These are phyloP conservation scores for Hyalella azteca DNA, from an alignment of 2,888 invertebrate species.

Conservation along the genomic window DNA sequence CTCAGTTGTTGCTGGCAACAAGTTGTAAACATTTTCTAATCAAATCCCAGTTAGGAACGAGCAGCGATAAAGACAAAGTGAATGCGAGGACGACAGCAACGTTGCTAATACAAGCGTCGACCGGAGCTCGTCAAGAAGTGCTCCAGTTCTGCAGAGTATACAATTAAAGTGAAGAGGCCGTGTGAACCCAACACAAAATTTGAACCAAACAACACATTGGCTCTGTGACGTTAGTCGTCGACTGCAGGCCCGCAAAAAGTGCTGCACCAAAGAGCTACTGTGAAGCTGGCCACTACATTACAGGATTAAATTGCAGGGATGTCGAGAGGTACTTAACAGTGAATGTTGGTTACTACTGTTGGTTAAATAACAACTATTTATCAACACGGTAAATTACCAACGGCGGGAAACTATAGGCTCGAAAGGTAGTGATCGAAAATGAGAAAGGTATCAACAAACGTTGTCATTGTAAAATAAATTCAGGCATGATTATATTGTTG, in stretches of 20 bases:
- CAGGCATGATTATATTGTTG: no score
- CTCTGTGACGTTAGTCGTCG: neutral
- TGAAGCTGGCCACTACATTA: neutral
- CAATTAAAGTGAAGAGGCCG: neutral
- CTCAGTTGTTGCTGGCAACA: no score
- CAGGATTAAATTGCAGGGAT: neutral
- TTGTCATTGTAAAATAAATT: no score
- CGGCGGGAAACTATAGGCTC: no score
- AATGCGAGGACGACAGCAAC: neutral
- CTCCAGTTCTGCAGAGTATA: neutral
- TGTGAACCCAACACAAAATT: neutral
- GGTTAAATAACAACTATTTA: neutral
- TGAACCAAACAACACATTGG: neutral
- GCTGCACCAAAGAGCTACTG: neutral
- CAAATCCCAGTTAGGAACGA: neutral
- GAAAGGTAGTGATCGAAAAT: no score
- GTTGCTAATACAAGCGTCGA: neutral
- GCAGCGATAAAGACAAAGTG: neutral
- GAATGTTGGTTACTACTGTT: neutral
- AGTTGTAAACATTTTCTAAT: neutral
- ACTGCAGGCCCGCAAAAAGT: neutral
- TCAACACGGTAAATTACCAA: neutral
- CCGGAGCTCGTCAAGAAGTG: neutral
- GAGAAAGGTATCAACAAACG: no score
- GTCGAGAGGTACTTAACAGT: neutral